Evolutionary conservation across 2,113 vertebrate species (phyloP).

Genomic region (Ceuthmochares aereus): DNA sequence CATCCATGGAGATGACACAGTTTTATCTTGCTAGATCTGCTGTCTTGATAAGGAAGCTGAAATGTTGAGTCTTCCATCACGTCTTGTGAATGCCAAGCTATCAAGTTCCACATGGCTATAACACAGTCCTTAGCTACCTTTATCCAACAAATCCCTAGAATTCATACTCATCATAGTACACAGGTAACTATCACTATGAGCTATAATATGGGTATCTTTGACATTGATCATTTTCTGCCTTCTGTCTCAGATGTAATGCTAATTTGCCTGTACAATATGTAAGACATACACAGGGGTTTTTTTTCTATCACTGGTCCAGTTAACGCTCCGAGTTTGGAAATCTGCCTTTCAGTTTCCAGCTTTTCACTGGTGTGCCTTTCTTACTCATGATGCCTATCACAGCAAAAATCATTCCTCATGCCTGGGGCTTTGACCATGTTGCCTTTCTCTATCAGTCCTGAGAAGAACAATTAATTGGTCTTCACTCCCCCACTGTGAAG

Average conservation of each 20-base stretch:
- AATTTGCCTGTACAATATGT: background rate
- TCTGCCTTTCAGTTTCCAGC: rapidly evolving
- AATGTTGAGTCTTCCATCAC: background rate
- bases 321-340: background rate
- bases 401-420: background rate
- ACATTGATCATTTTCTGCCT: background rate
- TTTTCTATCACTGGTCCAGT: background rate
- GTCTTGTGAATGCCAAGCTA: background rate
- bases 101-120: background rate
- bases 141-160: background rate
- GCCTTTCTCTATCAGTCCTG: background rate
- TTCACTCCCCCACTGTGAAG: background rate
- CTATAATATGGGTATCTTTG: background rate
- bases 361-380: background rate
- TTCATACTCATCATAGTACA: background rate
- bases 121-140: background rate
- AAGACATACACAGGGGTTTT: background rate
- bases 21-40: background rate
- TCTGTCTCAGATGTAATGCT: background rate
- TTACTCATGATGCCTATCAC: background rate
- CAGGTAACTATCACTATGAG: background rate
- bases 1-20: background rate
- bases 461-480: background rate
- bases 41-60: background rate
- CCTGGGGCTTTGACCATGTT: background rate